Conservation (phyloP, 2,797 vertebrate genomes). For the Coregonus suidteri region DNA sequence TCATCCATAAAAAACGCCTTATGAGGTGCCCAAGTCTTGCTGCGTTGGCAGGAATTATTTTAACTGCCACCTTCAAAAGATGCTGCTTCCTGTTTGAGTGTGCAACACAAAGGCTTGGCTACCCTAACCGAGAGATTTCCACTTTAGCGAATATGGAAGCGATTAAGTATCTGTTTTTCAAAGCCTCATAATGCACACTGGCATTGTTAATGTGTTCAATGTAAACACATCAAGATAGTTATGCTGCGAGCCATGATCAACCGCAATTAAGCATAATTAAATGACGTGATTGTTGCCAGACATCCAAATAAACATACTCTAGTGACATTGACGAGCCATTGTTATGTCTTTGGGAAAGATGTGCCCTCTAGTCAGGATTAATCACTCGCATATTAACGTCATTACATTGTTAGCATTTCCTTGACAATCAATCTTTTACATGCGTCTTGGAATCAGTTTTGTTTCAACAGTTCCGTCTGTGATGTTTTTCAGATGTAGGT, state of each 20-base stretch:
- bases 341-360: neutral
- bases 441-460: neutral
- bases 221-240: neutral
- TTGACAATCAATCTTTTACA: neutral
- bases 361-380: neutral
- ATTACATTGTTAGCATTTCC: neutral
- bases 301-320: neutral
- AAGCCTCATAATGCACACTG: neutral
- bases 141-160: neutral
- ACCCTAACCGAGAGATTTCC: neutral
- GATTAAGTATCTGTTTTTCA: neutral
- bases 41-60: neutral
- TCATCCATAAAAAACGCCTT: neutral
- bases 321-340: neutral
- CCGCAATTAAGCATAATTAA: neutral
- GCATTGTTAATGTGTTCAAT: neutral
- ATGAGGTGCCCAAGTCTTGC: neutral
- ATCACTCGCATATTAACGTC: neutral
- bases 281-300: neutral
- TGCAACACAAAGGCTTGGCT: neutral
- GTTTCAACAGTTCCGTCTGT: neutral
- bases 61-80: conserved; percentile 3
- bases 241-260: neutral
- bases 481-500: neutral
- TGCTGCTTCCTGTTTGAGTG: neutral